Evolutionary conservation across 2,113 vertebrate genomes (phyloP).

Genomic region (Chaetodon auriga): DNA sequence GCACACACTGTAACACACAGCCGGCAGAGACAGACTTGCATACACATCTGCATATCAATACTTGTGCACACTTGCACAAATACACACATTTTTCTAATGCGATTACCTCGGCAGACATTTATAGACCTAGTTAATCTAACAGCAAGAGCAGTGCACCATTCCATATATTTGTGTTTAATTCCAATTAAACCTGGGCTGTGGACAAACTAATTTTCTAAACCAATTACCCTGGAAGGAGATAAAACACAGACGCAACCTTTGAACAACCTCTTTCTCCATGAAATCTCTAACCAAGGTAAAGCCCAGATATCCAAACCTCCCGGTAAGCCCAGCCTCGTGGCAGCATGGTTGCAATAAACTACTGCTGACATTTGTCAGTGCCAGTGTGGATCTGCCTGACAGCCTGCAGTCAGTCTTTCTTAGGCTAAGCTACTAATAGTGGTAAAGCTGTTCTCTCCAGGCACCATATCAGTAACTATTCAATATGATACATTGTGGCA

Average conservation of each 20-base stretch:
- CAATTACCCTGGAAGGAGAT: constrained; percentile 76
- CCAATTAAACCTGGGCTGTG: constrained; percentile 76
- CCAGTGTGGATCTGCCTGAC: constrained; percentile 39
- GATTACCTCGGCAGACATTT: constrained; percentile 70
- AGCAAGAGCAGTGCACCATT: constrained; percentile 59
- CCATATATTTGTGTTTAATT: constrained; percentile 74
- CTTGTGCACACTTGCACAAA: constrained; percentile 23
- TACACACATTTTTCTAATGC: constrained; percentile 58
- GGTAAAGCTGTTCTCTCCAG: constrained; percentile 22
- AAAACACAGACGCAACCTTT: constrained; percentile 69
- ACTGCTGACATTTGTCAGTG: constrained; percentile 49
- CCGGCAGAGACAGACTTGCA: background rate
- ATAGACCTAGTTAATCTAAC: constrained; percentile 78
- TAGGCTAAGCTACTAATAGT: constrained; percentile 39
- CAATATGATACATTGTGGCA: constrained; percentile 12
- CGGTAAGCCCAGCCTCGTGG: constrained; percentile 33
- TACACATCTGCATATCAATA: constrained; percentile 22
- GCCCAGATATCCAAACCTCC: constrained; percentile 51
- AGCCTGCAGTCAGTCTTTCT: constrained; percentile 45
- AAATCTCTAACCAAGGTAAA: constrained; percentile 62
- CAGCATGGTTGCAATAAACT: constrained; percentile 34
- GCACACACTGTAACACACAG: constrained; percentile 6
- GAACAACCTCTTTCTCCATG: constrained; percentile 50
- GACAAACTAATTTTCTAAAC: constrained; percentile 79
- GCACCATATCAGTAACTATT: constrained; percentile 22